phyloP scores from a whole-genome alignment of 2,888 invertebrate genomes.

The Melanotus villosus region DNA sequence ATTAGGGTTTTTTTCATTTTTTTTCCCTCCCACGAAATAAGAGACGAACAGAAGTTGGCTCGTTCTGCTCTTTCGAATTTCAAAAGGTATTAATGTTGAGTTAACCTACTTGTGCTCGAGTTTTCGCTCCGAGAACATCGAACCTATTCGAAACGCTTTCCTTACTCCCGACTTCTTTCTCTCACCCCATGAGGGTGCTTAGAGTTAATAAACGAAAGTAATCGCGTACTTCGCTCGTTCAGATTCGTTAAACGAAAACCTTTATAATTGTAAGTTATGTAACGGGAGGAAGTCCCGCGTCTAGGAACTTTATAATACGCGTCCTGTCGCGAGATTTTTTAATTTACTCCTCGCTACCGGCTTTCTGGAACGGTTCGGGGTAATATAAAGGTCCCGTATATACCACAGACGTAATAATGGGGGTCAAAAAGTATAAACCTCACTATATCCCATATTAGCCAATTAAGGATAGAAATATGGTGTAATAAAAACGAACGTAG shows the following conservation, averaged over 20 bases:
- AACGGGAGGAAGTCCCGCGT: not conserved
- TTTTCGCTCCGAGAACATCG: slow-evolving; percentile 13
- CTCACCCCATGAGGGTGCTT: slow-evolving; percentile 31
- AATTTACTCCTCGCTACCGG: not conserved
- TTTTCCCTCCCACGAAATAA: no score
- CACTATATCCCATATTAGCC: slow-evolving; percentile 24
- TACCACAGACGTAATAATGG: slow-evolving; percentile 9
- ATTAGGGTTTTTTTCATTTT: no score
- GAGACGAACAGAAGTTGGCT: not conserved
- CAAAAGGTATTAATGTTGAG: slow-evolving; percentile 6
- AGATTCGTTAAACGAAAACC: slow-evolving; percentile 30
- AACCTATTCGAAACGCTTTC: slow-evolving; percentile 6
- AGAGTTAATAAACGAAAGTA: slow-evolving; percentile 40
- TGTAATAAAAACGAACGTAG: slow-evolving; percentile 37
- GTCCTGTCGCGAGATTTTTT: slow-evolving; percentile 7
- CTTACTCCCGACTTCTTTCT: slow-evolving; percentile 9
- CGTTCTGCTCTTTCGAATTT: not conserved
- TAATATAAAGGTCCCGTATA: not conserved
- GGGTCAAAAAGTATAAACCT: not conserved
- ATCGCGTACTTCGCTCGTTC: slow-evolving; percentile 35
- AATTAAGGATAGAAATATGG: slow-evolving; percentile 36
- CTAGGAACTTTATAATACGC: slow-evolving; percentile 7
- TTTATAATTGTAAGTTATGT: slow-evolving; percentile 20
- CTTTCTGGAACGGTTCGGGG: not conserved
- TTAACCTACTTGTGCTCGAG: slow-evolving; percentile 15